Base-by-base conservation (phyloP, 92 coral and sea anemone species). In the Actinernus sp. region DNA sequence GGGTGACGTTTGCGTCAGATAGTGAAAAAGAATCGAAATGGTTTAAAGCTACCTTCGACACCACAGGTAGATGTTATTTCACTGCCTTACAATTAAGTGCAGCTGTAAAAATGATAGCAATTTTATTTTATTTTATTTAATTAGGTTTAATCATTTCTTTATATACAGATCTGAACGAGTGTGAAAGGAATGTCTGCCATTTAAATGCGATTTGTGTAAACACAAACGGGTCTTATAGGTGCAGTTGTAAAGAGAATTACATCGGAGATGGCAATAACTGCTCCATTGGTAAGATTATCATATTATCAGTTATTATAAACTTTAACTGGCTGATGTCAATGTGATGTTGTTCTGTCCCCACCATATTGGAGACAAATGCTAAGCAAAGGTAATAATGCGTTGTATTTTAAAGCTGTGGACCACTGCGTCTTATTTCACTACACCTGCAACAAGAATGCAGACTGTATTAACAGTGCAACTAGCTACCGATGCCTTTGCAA, bases 401-500 rank as follows among this genome's bases (percentile, higher is more conserved):
- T n/a, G n/a, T n/a, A n/a, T 34, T 14, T 34, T 34, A 6, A 34
- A 45, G 52, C 52, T 18, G 52, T 45, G 10, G 52, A 45, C 52
- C 19, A 6, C 22, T 45, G 52, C 21, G 10, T 45, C 18, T 4
- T 8, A 23, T 17, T 8, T 17, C 10, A 45, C 52, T 3, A 14
- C 32, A 58, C 78, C 19, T 70, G 78, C 58, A 25, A 22, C 57
- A 7, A 16, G 2, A 55, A 55, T 23, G 23, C 65, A 1, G 25
- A 30, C 6, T 81, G 88, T 27, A 21, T 54, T 27, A 81, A 81
- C 60, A 41, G 55, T 0, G 21, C 29, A 10, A 75, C 63, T 7
- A 57, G 65, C 12, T 62, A 27, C 46, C 49, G 22, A 2, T 81
- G 88, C 39, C 34, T 16, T 32, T 79, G 87, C 47, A 53, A 45